Percentiles rank a stretch among this genome's conserved stretches.
These are phyloP conservation scores for Acleris sparsana DNA, from an alignment of 2,888 invertebrate species.

Conservation along the genomic window DNA sequence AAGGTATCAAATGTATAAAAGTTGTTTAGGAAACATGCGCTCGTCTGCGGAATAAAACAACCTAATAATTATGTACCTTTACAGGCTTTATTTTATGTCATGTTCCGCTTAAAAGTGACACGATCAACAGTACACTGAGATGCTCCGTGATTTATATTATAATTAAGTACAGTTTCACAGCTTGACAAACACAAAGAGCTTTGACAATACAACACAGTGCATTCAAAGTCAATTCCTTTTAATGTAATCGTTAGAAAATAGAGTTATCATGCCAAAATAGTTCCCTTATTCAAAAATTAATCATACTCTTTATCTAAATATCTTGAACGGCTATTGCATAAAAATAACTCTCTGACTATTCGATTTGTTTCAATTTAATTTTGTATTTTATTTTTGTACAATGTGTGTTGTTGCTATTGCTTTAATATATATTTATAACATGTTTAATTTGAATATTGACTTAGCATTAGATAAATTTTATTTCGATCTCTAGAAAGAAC, in stretches of 20 bases:
- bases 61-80: constrained; percentile 46
- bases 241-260: constrained; percentile 60
- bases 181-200: constrained; percentile 68
- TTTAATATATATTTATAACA: constrained; percentile 30
- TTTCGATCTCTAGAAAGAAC: constrained; percentile 1
- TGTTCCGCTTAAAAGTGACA: constrained; percentile 79
- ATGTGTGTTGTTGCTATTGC: constrained; percentile 51
- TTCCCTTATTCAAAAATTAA: constrained; percentile 39
- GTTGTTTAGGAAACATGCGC: no score
- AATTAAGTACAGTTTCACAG: constrained; percentile 80
- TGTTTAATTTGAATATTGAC: constrained; percentile 34
- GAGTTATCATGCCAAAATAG: constrained; percentile 65
- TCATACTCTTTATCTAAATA: constrained; percentile 25
- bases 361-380: constrained; percentile 25
- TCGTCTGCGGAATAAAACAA: constrained; percentile 37
- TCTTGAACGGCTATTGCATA: constrained; percentile 29
- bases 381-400: constrained; percentile 55
- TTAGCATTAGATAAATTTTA: constrained; percentile 20
- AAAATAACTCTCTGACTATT: constrained; percentile 38
- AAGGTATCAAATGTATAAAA: no score
- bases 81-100: constrained; percentile 61
- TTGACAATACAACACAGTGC: constrained; percentile 51
- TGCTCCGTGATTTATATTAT: constrained; percentile 67
- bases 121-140: constrained; percentile 75
- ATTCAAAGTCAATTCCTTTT: constrained; percentile 65